These are phyloP conservation scores for Epinephelus lanceolatus DNA, from an alignment of 2,113 vertebrate genomes.

Conservation along the genomic window DNA sequence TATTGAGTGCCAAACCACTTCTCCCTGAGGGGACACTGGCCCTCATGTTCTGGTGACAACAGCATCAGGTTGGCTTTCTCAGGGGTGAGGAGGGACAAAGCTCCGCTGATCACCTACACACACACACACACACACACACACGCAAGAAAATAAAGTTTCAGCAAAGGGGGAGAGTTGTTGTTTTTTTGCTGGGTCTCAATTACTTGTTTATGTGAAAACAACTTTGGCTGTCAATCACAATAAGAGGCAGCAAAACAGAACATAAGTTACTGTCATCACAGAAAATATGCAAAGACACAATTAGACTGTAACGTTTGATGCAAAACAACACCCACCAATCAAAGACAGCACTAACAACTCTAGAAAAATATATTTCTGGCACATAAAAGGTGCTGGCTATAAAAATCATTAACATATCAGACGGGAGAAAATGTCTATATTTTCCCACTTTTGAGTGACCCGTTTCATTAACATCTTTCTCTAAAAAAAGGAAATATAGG, in stretches of 20 bases:
- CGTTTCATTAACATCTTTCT: constrained; percentile 48
- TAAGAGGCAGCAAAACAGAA: constrained; percentile 21
- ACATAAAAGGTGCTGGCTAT: background rate
- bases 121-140: constrained; percentile 49
- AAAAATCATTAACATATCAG: constrained; percentile 22
- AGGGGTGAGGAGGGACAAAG: constrained; percentile 90
- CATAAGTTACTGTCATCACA: constrained; percentile 7
- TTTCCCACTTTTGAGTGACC: constrained; percentile 22
- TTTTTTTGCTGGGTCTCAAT: constrained; percentile 17
- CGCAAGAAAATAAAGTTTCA: constrained; percentile 8
- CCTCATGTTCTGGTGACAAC: constrained; percentile 94
- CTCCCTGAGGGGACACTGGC: constrained; percentile 91
- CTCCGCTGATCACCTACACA: constrained; percentile 90
- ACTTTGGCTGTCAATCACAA: constrained; percentile 54
- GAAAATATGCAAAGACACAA: constrained; percentile 51
- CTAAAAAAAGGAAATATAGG: constrained; percentile 40
- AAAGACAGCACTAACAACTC: constrained; percentile 3
- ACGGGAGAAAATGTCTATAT: background rate
- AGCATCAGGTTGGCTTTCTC: constrained; percentile 94
- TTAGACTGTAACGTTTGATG: constrained; percentile 43
- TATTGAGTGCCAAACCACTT: constrained; percentile 98
- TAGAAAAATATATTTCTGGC: constrained; percentile 16
- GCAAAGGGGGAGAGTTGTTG: background rate
- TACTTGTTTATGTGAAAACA: constrained; percentile 27
- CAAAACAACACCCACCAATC: constrained; percentile 25